Conservation (phyloP, 2,113 vertebrate species). For the Larimichthys polyactis region DNA sequence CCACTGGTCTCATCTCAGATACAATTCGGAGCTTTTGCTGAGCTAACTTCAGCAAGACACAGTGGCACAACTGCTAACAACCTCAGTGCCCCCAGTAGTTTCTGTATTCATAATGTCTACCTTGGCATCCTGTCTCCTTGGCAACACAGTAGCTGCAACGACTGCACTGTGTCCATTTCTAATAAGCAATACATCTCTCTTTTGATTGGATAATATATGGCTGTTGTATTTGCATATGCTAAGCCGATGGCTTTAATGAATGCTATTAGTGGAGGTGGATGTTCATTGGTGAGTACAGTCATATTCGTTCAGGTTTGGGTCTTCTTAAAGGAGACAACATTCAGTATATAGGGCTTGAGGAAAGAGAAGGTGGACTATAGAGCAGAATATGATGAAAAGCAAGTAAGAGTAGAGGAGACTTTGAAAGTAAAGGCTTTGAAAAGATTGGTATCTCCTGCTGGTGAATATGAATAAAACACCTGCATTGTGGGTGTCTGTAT, state of each 20-base stretch:
- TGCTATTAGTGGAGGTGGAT: neutral
- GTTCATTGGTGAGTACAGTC: conserved; percentile 18
- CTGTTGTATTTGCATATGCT: conserved; percentile 33
- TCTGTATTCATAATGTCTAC: conserved; percentile 51
- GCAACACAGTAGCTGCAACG: conserved; percentile 64
- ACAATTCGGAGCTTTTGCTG: conserved; percentile 6
- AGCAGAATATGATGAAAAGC: conserved; percentile 34
- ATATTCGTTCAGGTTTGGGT: conserved; percentile 5
- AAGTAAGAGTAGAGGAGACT: conserved; percentile 23
- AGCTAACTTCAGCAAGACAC: conserved; percentile 2
- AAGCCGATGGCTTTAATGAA: conserved; percentile 44
- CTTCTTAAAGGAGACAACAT: conserved; percentile 7
- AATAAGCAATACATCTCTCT: conserved; percentile 36
- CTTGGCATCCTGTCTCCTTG: conserved; percentile 82
- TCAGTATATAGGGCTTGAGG: neutral
- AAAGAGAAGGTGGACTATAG: neutral
- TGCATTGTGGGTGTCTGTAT: neutral
- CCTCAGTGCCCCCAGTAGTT: conserved; percentile 33
- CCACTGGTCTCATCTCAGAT: neutral
- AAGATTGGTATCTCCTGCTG: conserved; percentile 32
- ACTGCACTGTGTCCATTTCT: conserved; percentile 45
- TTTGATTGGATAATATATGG: conserved; percentile 17
- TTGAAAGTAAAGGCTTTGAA: conserved; percentile 9
- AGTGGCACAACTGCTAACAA: conserved; percentile 13
- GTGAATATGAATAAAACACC: conserved; percentile 21